Evolutionary conservation across 2,888 invertebrate species (phyloP).

Genomic region (Augiades crinisus): DNA sequence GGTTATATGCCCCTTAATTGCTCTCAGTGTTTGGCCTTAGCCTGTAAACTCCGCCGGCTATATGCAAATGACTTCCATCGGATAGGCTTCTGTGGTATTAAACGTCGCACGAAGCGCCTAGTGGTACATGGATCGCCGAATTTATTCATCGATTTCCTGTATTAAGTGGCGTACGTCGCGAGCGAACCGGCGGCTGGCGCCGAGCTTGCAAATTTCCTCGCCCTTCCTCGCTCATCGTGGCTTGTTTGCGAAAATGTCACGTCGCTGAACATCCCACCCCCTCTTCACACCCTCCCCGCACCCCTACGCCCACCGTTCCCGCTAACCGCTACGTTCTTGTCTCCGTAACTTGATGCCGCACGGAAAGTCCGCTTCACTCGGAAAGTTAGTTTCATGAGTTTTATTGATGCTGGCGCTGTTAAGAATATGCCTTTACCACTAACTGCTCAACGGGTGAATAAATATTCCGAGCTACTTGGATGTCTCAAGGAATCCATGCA

Average conservation of each 20-base stretch:
- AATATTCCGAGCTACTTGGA: too few species aligned
- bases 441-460: too few species aligned
- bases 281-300: conserved; percentile 33
- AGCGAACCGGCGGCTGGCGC: conserved; percentile 46
- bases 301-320: conserved; percentile 33
- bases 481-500: too few species aligned
- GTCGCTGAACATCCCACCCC: conserved; percentile 47
- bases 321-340: conserved; percentile 46
- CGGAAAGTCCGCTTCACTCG: conserved; percentile 37
- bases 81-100: neutral
- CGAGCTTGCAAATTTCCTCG: conserved; percentile 56
- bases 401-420: conserved; percentile 19
- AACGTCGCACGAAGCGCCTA: conserved; percentile 30
- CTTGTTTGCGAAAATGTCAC: conserved; percentile 74
- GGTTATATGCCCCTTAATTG: neutral
- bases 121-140: conserved; percentile 42
- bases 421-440: too few species aligned
- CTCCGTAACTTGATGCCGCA: conserved; percentile 54
- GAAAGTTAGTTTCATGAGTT: conserved; percentile 2
- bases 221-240: conserved; percentile 48
- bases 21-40: neutral
- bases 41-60: neutral
- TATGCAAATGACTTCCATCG: neutral
- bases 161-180: conserved; percentile 47
- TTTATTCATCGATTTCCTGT: conserved; percentile 60